Conservation (phyloP, 2,888 invertebrate genomes). For the Torymus auratus region DNA sequence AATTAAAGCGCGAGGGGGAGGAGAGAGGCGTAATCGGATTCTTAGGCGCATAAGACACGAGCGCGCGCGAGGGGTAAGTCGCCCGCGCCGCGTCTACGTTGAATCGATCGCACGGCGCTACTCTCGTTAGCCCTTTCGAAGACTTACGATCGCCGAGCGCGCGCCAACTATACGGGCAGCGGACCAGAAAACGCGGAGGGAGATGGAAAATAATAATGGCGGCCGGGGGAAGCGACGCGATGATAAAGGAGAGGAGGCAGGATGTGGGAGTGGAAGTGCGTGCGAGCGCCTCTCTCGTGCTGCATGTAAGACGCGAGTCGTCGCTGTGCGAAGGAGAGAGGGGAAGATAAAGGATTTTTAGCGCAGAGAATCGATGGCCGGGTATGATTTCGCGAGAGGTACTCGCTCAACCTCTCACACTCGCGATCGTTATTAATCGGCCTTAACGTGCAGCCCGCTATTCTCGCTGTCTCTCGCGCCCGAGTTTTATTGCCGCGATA, state of each 20-base stretch:
- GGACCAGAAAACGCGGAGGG: neutral
- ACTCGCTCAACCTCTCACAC: no score
- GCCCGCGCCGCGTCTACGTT: neutral
- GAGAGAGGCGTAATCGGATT: conserved; percentile 49
- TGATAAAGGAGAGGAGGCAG: neutral
- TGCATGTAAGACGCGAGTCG: no score
- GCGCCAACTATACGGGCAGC: neutral
- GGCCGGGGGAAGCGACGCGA: neutral
- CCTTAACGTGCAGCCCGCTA: no score
- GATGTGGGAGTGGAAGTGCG: neutral
- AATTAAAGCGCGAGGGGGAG: neutral
- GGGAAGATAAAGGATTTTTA: neutral
- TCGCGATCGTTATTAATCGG: no score
- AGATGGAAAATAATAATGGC: conserved; percentile 38
- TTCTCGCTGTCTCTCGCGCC: no score
- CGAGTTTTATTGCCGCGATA: no score
- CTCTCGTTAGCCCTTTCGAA: conserved; percentile 52
- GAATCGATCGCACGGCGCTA: conserved; percentile 39
- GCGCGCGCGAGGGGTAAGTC: neutral
- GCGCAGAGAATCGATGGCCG: neutral
- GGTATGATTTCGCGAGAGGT: neutral
- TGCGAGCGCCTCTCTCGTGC: no score
- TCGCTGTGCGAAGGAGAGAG: no score
- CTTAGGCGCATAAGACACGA: neutral
- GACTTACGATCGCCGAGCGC: conserved; percentile 47